Base-by-base conservation (phyloP, 2,113 vertebrate species). In the Hypanus sabinus region DNA sequence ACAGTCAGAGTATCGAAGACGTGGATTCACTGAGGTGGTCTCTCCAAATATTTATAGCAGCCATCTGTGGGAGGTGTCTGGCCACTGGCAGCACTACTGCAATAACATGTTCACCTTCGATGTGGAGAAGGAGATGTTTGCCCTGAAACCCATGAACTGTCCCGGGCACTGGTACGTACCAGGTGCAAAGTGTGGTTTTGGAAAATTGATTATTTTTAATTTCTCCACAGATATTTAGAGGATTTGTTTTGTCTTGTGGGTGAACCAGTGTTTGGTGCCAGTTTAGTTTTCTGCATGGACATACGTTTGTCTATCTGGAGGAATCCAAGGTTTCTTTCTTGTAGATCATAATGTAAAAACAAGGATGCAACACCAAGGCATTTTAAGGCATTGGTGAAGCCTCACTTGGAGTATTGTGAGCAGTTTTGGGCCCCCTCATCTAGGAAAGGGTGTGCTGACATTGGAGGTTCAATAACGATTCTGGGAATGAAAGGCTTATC, bases 121-220 rank as follows among this genome's bases (percentile, higher is more conserved):
- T 0, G 94, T 98, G 0, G 99, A 99, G 94, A 98, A 98, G 94
- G 99, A 99, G 77, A 95, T 96, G 0, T 99, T 99, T 83, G 98
- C 98, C 5, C 97, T 99, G 10, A 99, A 99, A 94, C 98, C 99
- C 0, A 99, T 99, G 98, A 99, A 99, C 95, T 99, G 99, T 88
- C 99, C 99, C 0, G 98, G 98, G 93, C 99, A 99, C 95, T 99
- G 99, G 99, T 99, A 96, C 95, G 96, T 96, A 83, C 7, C n/a
- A 90, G 85, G 33, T 3, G 4, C 70, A 55, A 14, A 46, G 27
- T 5, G 8, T 46, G 18, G 2, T 70, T 12, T 93, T 75, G 38
- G 36, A 68, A 65, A 65, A 90, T 90, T 65, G 2, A 30, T 27
- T 62, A n/a, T 7, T 88, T 62, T 60, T n/a, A n/a, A 30, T 0